phyloP scores from a whole-genome alignment of 2,888 invertebrate species.

The Adelphocoris suturalis region DNA sequence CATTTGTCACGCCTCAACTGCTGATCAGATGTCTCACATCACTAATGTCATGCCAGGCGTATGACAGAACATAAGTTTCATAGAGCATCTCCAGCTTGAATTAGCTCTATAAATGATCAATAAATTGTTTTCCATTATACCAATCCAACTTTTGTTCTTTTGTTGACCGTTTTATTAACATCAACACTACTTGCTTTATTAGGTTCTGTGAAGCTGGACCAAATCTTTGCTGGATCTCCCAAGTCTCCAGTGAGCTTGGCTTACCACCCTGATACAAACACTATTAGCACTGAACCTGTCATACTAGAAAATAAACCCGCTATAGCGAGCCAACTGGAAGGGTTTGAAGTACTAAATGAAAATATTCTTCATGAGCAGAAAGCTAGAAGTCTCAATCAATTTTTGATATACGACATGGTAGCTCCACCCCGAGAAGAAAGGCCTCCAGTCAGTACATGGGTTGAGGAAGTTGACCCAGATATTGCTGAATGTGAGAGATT shows the following conservation, averaged over 20 bases:
- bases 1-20: no score
- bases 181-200: conserved; percentile 4
- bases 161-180: neutral
- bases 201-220: conserved; percentile 76
- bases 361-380: conserved; percentile 73
- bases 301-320: conserved; percentile 71
- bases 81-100: no score
- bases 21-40: no score
- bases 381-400: conserved; percentile 71
- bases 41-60: no score
- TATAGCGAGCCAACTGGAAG: conserved; percentile 71
- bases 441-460: conserved; percentile 64
- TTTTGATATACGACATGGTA: conserved; percentile 71
- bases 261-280: conserved; percentile 75
- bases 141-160: neutral
- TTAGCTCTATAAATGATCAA: no score
- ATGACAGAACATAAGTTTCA: no score
- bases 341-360: conserved; percentile 72
- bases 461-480: conserved; percentile 54
- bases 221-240: conserved; percentile 76
- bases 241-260: conserved; percentile 76
- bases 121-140: no score
- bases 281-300: conserved; percentile 73
- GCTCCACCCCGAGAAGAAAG: conserved; percentile 59
- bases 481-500: neutral